Evolutionary conservation across 1,140 invertebrate species (phyloP).

Genomic region (Gonatopus flavifemur): DNA sequence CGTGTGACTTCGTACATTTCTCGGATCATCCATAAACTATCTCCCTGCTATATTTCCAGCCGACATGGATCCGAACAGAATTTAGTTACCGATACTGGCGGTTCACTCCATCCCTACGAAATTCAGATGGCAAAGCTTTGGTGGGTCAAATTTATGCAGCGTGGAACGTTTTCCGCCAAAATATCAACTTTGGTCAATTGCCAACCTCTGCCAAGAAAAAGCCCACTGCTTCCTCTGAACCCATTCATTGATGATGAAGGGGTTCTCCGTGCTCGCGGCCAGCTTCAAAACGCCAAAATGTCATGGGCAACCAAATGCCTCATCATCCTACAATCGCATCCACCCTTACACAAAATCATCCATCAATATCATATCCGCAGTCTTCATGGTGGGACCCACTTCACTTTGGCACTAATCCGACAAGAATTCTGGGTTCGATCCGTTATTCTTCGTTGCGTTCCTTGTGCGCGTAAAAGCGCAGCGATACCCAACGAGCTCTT

Average conservation of each 20-base stretch:
- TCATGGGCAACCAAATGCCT: constrained; percentile 42
- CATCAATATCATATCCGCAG: constrained; percentile 27
- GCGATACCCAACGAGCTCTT: constrained; percentile 36
- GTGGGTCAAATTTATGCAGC: too few species aligned
- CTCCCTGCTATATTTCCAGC: too few species aligned
- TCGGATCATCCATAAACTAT: too few species aligned
- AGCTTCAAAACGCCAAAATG: constrained; percentile 36
- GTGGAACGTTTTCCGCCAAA: too few species aligned
- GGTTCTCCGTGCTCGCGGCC: constrained; percentile 37
- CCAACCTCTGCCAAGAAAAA: too few species aligned
- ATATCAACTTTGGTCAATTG: too few species aligned
- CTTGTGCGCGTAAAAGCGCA: constrained; percentile 29
- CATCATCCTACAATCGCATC: constrained; percentile 36
- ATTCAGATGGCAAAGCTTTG: too few species aligned
- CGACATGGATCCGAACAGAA: too few species aligned
- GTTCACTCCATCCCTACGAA: too few species aligned
- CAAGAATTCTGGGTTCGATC: constrained; percentile 30
- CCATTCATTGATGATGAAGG: not conserved
- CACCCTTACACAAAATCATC: constrained; percentile 37
- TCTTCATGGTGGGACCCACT: constrained; percentile 33
- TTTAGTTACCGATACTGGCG: too few species aligned
- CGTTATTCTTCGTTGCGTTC: constrained; percentile 2
- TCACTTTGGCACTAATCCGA: constrained; percentile 14
- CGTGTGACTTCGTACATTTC: too few species aligned
- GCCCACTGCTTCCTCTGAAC: not conserved